Evolutionary conservation across 2,888 invertebrate species (phyloP), one percentile per base, ranked within the genome.

Genomic region (Tiphia femorata): DNA sequence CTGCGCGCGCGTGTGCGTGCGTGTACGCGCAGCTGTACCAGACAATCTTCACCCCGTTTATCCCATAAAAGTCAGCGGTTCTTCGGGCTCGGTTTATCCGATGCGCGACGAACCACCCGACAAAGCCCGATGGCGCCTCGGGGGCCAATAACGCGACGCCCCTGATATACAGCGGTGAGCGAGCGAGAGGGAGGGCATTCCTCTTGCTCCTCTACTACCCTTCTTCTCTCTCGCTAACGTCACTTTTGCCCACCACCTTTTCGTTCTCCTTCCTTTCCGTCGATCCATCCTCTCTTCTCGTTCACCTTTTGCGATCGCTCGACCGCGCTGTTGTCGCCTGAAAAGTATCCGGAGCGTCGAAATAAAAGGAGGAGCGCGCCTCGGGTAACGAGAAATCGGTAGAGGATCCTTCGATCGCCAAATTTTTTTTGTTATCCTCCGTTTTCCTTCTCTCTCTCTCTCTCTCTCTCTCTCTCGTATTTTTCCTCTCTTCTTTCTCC

Each of bases 121-220:
- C 79, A 80, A 79, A 79, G 74, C 72, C 67, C 57, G 65, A 71
- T 73, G 73, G 75, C 68, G 71, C 81, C 81, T 77, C 74, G 60
- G 79, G 81, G 79, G 75, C 79, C 80, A 81, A 81, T 81, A 81
- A 81, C 77, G 71, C 68, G 66, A 70, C 75, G 76, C 72, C 72
- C 76, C 70, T 70, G 71, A 71, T 68, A 70, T 67, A 69, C 67
- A 81, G 80, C 76, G 58, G 64, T 64, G 70, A 70, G 70, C 69
- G 43, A 60, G 58, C 58, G 42, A 27, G 42, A 27, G 17, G 16
- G 27, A 42, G 33, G 33, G 6, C 47, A 27, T 50, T 53, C 46
- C 56, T 56, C 54, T 50, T 33, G 53, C 62, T 52, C 61, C 57
- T 48, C 52, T 37, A 37, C 56, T 50, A 37, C 35, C 58, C 42